Evolutionary conservation across 2,113 vertebrate genomes (phyloP).

Genomic region (Myrmophylax atrothorax): DNA sequence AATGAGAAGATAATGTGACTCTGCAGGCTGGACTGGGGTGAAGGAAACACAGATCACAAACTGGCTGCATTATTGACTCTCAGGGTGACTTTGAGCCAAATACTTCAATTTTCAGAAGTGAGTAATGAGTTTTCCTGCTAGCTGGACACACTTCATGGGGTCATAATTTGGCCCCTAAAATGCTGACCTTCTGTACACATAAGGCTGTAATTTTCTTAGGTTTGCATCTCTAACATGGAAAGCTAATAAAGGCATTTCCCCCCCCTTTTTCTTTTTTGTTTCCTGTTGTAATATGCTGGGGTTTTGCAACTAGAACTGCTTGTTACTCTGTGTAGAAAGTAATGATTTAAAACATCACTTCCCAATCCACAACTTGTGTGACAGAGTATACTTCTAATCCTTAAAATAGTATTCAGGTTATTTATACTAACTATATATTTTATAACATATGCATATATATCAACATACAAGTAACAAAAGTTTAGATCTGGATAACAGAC

Average conservation of each 20-base stretch:
- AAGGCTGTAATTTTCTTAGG: background rate
- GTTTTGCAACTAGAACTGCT: background rate
- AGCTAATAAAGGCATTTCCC: background rate
- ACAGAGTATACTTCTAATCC: background rate
- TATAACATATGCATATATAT: background rate
- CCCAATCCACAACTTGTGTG: background rate
- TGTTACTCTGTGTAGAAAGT: background rate
- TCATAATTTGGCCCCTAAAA: background rate
- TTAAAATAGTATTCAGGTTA: background rate
- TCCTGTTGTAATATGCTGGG: background rate
- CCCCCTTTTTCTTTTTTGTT: background rate
- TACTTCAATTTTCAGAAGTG: background rate
- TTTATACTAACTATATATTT: background rate
- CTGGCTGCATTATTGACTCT: background rate
- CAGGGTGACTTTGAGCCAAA: background rate
- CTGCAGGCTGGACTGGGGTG: background rate
- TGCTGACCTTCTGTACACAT: background rate
- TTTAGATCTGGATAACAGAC: background rate
- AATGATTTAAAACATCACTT: background rate
- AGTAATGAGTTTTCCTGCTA: background rate
- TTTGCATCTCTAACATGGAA: background rate
- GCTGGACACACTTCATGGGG: background rate
- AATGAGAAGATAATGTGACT: background rate
- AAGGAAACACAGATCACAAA: background rate
- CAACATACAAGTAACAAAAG: background rate